Conservation (phyloP, 2,888 invertebrate genomes). For the Drosophila ochracea region DNA sequence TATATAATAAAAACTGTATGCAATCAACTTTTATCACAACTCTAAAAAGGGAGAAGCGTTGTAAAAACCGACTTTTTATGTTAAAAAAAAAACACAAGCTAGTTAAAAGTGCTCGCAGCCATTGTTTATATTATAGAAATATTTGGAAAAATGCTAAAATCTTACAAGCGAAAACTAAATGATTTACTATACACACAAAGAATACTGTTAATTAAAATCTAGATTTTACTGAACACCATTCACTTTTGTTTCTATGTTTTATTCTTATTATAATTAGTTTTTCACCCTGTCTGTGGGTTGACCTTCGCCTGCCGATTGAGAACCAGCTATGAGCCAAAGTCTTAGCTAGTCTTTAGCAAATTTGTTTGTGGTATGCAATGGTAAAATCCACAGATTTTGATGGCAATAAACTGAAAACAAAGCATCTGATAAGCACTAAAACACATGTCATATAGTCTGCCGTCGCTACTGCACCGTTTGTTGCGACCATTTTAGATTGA, state of each 20-base stretch:
- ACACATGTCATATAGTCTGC: slow-evolving; percentile 59
- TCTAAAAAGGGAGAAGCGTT: background rate
- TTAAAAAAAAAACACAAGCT: background rate
- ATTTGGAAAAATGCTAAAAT: background rate
- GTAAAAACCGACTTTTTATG: background rate
- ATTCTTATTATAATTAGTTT: background rate
- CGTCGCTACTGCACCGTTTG: slow-evolving; percentile 15
- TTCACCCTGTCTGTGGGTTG: background rate
- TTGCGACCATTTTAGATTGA: slow-evolving; percentile 15
- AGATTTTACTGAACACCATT: background rate
- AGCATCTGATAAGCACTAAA: slow-evolving; percentile 54
- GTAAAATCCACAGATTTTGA: slow-evolving; percentile 19
- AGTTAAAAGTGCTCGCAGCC: background rate
- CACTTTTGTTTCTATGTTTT: background rate
- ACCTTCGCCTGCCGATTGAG: slow-evolving; percentile 15
- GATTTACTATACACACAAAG: background rate
- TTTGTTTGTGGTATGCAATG: slow-evolving; percentile 48
- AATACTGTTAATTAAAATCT: background rate
- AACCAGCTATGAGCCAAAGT: slow-evolving; percentile 6
- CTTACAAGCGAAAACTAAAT: background rate
- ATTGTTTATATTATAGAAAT: background rate
- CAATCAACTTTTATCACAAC: background rate
- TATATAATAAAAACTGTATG: background rate
- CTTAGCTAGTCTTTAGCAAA: slow-evolving; percentile 29
- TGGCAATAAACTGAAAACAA: slow-evolving; percentile 47